phyloP scores from a whole-genome alignment of 2,113 vertebrate species.

The Hydropotes inermis region DNA sequence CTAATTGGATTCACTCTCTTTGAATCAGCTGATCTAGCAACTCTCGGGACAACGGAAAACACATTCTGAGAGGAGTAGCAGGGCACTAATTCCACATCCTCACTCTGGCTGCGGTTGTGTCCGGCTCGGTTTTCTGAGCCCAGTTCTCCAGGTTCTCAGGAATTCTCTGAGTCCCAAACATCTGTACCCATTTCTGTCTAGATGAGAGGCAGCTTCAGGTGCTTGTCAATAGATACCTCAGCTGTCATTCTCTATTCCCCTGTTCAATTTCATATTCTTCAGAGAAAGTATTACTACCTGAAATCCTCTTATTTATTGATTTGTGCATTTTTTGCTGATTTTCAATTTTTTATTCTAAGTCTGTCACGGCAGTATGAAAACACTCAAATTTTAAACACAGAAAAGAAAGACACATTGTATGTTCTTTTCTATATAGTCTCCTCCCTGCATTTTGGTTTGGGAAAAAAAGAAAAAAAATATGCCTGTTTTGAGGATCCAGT shows the following conservation, averaged over 20 bases:
- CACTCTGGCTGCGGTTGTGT: not conserved
- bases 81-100: not conserved
- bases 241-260: not conserved
- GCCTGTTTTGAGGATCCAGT: not conserved
- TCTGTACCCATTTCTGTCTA: not conserved
- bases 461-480: not conserved
- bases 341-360: not conserved
- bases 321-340: not conserved
- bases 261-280: not conserved
- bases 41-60: not conserved
- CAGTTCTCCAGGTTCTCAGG: not conserved
- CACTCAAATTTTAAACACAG: not conserved
- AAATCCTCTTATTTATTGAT: not conserved
- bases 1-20: not conserved
- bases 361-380: not conserved
- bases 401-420: not conserved
- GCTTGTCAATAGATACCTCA: not conserved
- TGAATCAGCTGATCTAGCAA: not conserved
- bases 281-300: not conserved
- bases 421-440: not conserved
- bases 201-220: not conserved
- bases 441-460: not conserved
- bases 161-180: not conserved
- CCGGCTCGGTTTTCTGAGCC: not conserved
- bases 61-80: not conserved